A percentile compares a stretch with the other conserved stretches of the same genome.
Evolutionary conservation across 2,797 vertebrate genomes (phyloP).

Genomic region (Tamandua tetradactyla): DNA sequence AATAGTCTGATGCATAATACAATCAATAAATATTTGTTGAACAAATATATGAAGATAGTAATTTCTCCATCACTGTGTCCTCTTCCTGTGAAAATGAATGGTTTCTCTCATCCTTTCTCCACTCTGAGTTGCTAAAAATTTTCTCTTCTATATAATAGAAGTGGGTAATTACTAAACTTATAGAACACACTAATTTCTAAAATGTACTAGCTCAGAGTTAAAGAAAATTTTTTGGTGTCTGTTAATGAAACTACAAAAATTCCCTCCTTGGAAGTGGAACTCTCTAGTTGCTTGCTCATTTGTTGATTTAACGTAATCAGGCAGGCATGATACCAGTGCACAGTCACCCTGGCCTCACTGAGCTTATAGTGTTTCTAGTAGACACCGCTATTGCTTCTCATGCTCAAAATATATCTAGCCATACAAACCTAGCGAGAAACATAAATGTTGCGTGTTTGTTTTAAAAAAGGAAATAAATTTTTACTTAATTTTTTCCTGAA

Average conservation of each 20-base stretch:
- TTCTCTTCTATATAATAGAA: not conserved
- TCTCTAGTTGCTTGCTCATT: not conserved
- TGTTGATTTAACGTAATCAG: not conserved
- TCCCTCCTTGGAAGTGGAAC: not conserved
- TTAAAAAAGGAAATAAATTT: not conserved
- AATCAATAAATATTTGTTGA: not conserved
- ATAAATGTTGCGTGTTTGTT: not conserved
- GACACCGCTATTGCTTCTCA: not conserved
- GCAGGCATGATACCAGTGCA: not conserved
- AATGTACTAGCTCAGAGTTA: not conserved
- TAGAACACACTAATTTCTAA: not conserved
- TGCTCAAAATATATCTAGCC: not conserved
- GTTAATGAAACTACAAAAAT: not conserved
- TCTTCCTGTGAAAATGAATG: not conserved
- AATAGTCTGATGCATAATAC: not conserved
- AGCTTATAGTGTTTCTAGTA: not conserved
- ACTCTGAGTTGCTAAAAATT: not conserved
- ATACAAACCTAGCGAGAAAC: not conserved
- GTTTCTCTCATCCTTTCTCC: not conserved
- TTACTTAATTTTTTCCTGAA: not conserved
- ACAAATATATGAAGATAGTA: not conserved
- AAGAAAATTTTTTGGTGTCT: not conserved
- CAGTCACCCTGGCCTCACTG: not conserved
- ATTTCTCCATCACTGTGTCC: not conserved
- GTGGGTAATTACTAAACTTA: not conserved